Base-by-base conservation (phyloP, 2,797 vertebrate species). In the Anolis apletophallus region DNA sequence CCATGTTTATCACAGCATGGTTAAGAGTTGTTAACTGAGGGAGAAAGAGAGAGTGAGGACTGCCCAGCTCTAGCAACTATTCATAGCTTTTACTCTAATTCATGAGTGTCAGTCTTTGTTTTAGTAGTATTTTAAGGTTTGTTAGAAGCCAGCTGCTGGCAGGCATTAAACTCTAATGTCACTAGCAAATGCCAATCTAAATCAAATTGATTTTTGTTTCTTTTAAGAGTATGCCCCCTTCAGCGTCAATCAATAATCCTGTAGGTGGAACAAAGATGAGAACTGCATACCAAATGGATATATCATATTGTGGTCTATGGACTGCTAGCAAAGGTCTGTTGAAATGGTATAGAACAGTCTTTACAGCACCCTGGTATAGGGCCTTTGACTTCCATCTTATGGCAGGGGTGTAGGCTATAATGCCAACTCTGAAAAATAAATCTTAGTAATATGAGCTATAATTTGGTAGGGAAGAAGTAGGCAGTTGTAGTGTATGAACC, bases 201-300 rank as follows among this genome's bases (percentile, higher is more conserved):
- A 91, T 23, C 86, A 68, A 71, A 92, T 7, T 79, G 88, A 94
- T 90, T 91, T 89, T 84, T 81, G 90, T 85, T 74, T 55, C 34
- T 75, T 36, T 46, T 46, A 8, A 88, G 69, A 85, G 36, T 32
- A 14, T 46, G 72, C 16, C 29, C 3, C 40, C 55, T 57, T 61
- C 5, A 13, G 52, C 7, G 1, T 90, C 87, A 94, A 88, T 88
- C 89, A 89, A 21, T 73, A 89, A 89, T 95, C 69, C 89, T 91
- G 88, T 55, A 93, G 68, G 86, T 83, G 80, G 80, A 93, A 88
- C 69, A 94, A 84, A 94, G 80, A 76, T 11, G 7, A 90, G 81
- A 92, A 88, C 7, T 71, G 59, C 69, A 88, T 74, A 29, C 50
- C 76, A 40, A 91, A 12, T 52, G 46, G 46, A 46, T 3, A 46